Base-by-base conservation (phyloP, 1,140 invertebrate genomes). In the Drosophila miranda region DNA sequence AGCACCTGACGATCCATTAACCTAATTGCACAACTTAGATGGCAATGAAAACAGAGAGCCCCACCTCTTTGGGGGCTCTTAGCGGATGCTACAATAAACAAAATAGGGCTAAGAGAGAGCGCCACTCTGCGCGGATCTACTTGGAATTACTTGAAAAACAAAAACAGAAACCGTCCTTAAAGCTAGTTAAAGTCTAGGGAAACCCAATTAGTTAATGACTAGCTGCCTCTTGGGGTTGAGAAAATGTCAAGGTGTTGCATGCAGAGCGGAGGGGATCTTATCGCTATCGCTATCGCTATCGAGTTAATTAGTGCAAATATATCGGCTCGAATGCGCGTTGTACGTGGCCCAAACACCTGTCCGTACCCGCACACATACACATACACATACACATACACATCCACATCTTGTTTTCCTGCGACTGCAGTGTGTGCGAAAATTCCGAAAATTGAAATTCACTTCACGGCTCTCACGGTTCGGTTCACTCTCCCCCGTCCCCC, bases 171-270 rank as follows among this genome's bases (percentile, higher is more conserved):
- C 48, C 63, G 86, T 55, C 42, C 58, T 46, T 42, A 41, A 26
- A 57, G 41, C 26, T 9, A 34, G 26, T 23, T 5, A 19, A 0
- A 46, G 11, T 43, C 46, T 48, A 48, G 52, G 43, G 54, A 28
- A 71, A 46, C 58, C 62, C 66, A 86, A 84, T 84, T 84, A 81
- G 76, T 80, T 73, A 74, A 76, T 76, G 58, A 73, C 62, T 62
- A 61, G 45, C 9, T 8, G 5, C 6, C 30, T 30, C 2, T 8
- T 30, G 46, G 46, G 66, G 34, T 42, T 66, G 28, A 8, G 21
- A 38, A 70, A 69, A 44, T 42, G 48, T 69, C 64, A 28, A 48
- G 67, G 45, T 58, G 55, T 26, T 38, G 34, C n/a, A 16, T 28
- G 34, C 41, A 64, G 56, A 51, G 23, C 19, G 19, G 19, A 19